Evolutionary conservation across 2,113 vertebrate genomes (phyloP), one percentile per base, ranked within the genome.

Genomic region (Ammodytes dubius): DNA sequence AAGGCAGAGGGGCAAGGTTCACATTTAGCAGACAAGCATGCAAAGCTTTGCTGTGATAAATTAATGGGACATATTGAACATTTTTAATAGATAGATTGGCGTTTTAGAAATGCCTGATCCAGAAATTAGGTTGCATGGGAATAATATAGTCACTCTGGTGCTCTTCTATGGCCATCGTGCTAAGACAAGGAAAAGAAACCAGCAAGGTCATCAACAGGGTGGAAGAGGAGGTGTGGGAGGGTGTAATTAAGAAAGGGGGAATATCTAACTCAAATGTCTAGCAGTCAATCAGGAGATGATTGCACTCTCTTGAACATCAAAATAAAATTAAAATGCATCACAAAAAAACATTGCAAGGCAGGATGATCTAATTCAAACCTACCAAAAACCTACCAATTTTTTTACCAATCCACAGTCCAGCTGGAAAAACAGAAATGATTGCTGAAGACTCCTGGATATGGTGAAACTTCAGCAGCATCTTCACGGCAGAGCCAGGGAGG

Each of bases 351-450:
- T 78, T 88, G 90, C 93, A 88, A 92, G 84, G 88, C 89, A 94
- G 94, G 95, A 96, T 95, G 94, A 96, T 96, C 95, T 95, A 96
- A 95, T 95, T 93, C 75, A 94, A 91, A 93, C 88, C 88, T 89
- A 95, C 73, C 82, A 89, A 74, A 27, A 52, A 84, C 72, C 77
- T 68, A 83, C 81, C 81, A 83, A 83, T 79, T 52, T 75, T 84
- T 78, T 84, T 74, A 93, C 82, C 88, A 90, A 90, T 91, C 86
- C 82, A 82, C 63, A 90, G 81, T 68, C 47, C 71, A 70, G 81
- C 71, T 78, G 79, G 74, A 83, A 81, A 57, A 63, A 70, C 70
- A 86, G 64, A 87, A 80, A 84, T 83, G 74, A 83, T 74, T 83
- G 74, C 81, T 81, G 84, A 83, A 57, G 70, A 85, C 70, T 84